Base-by-base conservation (phyloP, 2,797 vertebrate genomes). In the Anas capensis region DNA sequence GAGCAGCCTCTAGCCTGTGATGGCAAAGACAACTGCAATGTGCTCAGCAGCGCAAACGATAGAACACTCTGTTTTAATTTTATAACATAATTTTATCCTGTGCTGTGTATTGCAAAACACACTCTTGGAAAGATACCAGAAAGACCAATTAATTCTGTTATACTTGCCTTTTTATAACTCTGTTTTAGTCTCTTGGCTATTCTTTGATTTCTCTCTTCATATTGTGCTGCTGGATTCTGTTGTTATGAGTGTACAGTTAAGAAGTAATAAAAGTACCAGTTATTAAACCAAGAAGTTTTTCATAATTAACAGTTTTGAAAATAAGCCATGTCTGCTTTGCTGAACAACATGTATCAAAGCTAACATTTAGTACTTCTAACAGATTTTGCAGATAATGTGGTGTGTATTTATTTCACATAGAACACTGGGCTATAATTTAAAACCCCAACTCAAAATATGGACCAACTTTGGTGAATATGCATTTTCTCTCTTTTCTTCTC, bases 261-360 rank as follows among this genome's bases (percentile, higher is more conserved):
- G 91, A 97, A 97, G 68, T 95, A 92, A 56, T 95, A 81, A 87
- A 92, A 94, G 77, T 85, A 86, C 53, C 69, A 36, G 97, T 98
- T 98, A 97, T 97, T 96, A 97, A 95, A 64, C 66, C 87, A 92
- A 72, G 31, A 88, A 92, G 48, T 93, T 94, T 96, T 97, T 94
- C 93, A 97, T 97, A 95, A 96, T 95, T 98, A 97, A 97, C 91
- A 94, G 23, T 97, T 97, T 93, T 91, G 90, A 87, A 97, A 88
- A 80, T 66, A 90, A 85, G 83, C 86, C 69, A 73, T 84, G 42
- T 97, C 91, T 97, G 95, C 96, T 97, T 96, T 93, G 88, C 91
- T 95, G 94, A 97, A 97, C 96, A 96, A 96, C 95, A 96, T 95
- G 92, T 97, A 98, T 97, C 79, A 92, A 71, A 96, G 86, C 93